These are phyloP conservation scores for Phalanger gymnotis DNA, from an alignment of 2,797 vertebrate genomes.

Conservation along the genomic window DNA sequence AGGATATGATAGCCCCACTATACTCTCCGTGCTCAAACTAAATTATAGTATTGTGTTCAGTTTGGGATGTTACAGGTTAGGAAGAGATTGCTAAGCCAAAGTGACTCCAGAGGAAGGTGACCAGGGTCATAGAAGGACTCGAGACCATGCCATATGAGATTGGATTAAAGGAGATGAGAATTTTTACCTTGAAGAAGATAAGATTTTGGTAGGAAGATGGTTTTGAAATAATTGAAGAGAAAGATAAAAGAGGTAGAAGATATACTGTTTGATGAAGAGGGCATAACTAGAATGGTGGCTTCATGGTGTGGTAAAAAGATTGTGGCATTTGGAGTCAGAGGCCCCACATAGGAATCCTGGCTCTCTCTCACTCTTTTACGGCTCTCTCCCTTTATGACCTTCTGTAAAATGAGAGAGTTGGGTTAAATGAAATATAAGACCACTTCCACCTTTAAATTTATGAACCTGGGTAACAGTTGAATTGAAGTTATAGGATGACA, in stretches of 20 bases:
- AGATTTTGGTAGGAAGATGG: background rate
- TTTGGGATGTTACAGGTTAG: background rate
- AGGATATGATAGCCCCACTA: background rate
- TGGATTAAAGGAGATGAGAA: background rate
- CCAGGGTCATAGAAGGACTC: background rate
- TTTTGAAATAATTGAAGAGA: background rate
- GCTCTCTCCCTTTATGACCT: background rate
- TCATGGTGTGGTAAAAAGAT: background rate
- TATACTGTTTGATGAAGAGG: background rate
- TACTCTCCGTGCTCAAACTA: background rate
- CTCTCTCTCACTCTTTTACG: background rate
- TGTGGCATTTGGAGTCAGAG: background rate
- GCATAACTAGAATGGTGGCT: background rate
- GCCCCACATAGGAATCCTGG: background rate
- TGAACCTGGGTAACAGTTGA: background rate
- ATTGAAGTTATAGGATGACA: background rate
- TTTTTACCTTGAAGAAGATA: background rate
- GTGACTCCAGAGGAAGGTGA: background rate
- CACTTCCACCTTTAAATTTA: background rate
- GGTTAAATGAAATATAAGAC: background rate
- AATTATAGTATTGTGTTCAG: background rate
- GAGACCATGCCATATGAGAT: background rate
- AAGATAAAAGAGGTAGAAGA: background rate
- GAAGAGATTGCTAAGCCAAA: background rate
- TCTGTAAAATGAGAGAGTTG: background rate